These are phyloP conservation scores for Candidula unifasciata DNA, from an alignment of 2,888 invertebrate species.

Conservation along the genomic window DNA sequence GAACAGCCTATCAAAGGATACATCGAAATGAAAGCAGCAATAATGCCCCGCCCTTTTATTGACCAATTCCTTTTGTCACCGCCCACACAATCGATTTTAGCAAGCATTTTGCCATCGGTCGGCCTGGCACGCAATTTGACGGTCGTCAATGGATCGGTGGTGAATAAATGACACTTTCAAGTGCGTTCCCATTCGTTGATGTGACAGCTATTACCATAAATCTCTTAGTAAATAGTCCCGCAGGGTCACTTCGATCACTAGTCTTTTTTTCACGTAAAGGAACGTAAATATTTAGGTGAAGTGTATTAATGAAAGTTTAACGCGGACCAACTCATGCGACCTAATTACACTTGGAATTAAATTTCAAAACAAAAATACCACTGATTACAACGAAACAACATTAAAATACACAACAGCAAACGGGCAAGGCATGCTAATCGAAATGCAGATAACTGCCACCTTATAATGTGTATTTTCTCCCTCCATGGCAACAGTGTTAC, in stretches of 20 bases:
- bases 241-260: neutral
- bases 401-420: no score
- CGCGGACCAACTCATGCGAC: neutral
- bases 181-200: neutral
- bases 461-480: no score
- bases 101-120: neutral
- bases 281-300: neutral
- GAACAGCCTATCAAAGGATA: neutral
- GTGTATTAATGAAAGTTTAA: neutral
- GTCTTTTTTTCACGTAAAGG: neutral
- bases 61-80: slow-evolving; percentile 2
- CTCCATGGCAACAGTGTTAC: no score
- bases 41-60: neutral
- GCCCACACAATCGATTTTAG: slow-evolving; percentile 1
- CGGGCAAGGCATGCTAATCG: no score
- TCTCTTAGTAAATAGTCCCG: slow-evolving; percentile 22
- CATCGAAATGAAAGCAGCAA: neutral
- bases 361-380: neutral
- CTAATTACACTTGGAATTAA: slow-evolving; percentile 2
- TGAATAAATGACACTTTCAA: neutral
- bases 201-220: slow-evolving; percentile 17
- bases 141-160: neutral
- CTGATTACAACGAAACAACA: no score
- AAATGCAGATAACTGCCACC: no score
- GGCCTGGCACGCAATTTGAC: neutral